Base-by-base conservation (phyloP, 2,888 invertebrate species). In the Mycalesis mineus region DNA sequence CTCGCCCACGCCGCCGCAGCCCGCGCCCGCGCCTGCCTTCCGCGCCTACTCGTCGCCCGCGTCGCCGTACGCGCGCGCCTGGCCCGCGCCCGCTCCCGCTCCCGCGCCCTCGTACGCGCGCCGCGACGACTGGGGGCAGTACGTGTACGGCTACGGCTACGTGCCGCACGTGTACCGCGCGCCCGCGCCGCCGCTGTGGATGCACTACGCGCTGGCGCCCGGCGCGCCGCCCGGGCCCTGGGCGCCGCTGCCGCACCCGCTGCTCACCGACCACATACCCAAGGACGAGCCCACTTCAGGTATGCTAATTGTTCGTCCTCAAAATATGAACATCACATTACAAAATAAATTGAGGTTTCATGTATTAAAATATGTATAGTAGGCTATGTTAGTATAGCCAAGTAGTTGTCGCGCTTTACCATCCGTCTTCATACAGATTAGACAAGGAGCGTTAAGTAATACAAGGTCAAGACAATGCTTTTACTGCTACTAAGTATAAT, bases 261-360 rank as follows among this genome's bases (percentile, higher is more conserved):
- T 87, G 61, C 79, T 88, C 73, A 82, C 85, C 61, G 88, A 90
- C 69, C 86, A 84, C 72, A 87, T 91, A 73, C 90, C 89, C 68
- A 88, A 89, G 79, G 92, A 92, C 68, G 92, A 92, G 76, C 88
- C 91, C 74, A 87, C 91, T 72, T 90, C 92, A 82, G 92, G 92
- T 92, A 64, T 15, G 5, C 9, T n/a, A 5, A n/a, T n/a, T n/a
- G n/a, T n/a, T n/a, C n/a, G n/a, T n/a, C n/a, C n/a, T n/a, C n/a
- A n/a, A n/a, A n/a, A n/a, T n/a, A n/a, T n/a, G n/a, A n/a, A n/a
- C n/a, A n/a, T n/a, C n/a, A n/a, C n/a, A n/a, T n/a, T n/a, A n/a
- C n/a, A n/a, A n/a, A n/a, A n/a, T n/a, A n/a, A n/a, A n/a, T n/a
- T n/a, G n/a, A n/a, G n/a, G n/a, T n/a, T n/a, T n/a, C n/a, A n/a